Evolutionary conservation across 2,888 invertebrate species (phyloP), one percentile per base, ranked within the genome.

Genomic region (Glomeris marginata): DNA sequence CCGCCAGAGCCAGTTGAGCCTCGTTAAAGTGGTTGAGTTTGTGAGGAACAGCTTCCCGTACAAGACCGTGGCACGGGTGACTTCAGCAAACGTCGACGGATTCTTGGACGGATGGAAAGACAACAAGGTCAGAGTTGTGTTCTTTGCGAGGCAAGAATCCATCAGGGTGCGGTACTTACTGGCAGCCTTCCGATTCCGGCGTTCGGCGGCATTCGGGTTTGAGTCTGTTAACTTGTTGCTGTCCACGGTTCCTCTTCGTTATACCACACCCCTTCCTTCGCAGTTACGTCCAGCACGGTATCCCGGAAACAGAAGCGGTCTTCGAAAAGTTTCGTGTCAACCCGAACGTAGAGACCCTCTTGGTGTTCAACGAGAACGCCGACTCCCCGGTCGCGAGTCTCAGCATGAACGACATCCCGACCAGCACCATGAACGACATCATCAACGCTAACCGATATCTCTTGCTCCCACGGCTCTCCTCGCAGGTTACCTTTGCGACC

Each of bases 51-150:
- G 85, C 66, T 78, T 95, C 68, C 92, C 92, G 0, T 83, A 81
- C 64, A 82, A 77, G 62, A 68, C 88, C 60, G 78, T 87, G 48
- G 73, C 75, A 50, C 59, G 63, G 54, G 69, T 92, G n/a, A 76
- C 75, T 50, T 81, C 84, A 60, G 70, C 74, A 33, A 84, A 81
- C 61, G 72, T 84, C 36, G 79, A 84, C 45, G 71, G 72, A 6
- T 94, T 92, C 65, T 74, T 94, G 33, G 77, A 76, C 42, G 88
- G 90, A 48, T 94, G 92, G 82, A 77, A 77, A 53, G 94, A 95
- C 69, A 95, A 95, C 68, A 77, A 81, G 66, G 87, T 94, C 40
- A 76, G 92, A 56, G 90, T 85, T 33, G 70, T 95, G 50, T 81
- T 94, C 60, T 85, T 92, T 67, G 65, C 66, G 40, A 63, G 62